These are phyloP conservation scores for Choristoneura rosaceana DNA, from an alignment of 2,888 invertebrate species.

Conservation along the genomic window DNA sequence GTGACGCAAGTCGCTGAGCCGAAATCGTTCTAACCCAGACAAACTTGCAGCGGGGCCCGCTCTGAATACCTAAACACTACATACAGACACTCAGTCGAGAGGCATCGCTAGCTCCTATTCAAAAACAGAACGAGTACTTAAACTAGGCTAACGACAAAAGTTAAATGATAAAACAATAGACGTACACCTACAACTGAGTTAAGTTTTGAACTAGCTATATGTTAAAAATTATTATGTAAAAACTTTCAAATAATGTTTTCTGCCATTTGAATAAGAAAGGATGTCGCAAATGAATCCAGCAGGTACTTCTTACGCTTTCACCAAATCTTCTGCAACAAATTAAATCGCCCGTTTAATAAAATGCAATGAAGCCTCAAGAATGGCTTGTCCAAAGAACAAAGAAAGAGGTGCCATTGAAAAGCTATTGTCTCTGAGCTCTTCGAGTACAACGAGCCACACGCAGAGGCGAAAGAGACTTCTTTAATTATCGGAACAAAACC, in stretches of 20 bases:
- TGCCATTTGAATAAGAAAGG: no score
- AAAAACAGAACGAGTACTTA: neutral
- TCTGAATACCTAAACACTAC: constrained; percentile 14
- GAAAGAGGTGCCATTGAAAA: constrained; percentile 35
- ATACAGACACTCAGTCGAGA: neutral
- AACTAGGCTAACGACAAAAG: neutral
- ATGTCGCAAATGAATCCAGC: no score
- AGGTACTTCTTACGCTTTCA: no score
- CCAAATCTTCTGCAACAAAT: no score
- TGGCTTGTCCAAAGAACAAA: constrained; percentile 32
- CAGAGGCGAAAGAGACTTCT: neutral
- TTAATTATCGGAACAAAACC: constrained; percentile 12
- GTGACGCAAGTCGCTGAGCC: constrained; percentile 32
- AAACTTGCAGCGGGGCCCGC: constrained; percentile 30
- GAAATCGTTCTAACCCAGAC: constrained; percentile 35
- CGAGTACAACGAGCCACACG: constrained; percentile 7
- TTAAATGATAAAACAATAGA: neutral
- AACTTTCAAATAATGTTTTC: no score
- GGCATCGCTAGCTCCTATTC: neutral
- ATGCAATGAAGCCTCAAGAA: constrained; percentile 25
- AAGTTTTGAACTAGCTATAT: neutral
- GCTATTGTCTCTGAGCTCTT: constrained; percentile 33
- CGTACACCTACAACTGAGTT: neutral
- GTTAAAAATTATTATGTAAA: neutral
- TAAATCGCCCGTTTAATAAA: constrained; percentile 9